Conservation (phyloP, 2,888 invertebrate species). For the Dione vanillae region DNA sequence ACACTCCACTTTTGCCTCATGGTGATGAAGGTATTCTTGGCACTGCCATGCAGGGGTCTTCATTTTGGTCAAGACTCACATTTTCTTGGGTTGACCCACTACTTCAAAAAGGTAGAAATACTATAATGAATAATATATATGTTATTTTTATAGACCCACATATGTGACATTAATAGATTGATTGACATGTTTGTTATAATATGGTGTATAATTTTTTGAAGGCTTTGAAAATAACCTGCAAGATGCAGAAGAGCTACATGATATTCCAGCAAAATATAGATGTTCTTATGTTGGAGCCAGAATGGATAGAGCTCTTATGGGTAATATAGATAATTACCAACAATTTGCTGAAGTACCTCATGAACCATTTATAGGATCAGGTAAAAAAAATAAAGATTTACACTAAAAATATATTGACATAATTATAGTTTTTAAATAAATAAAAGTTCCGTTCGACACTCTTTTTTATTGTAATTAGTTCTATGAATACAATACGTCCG, state of each 20-base stretch:
- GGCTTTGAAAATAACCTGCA: conserved; percentile 88
- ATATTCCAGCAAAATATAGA: conserved; percentile 88
- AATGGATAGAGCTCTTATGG: conserved; percentile 84
- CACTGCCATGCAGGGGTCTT: conserved; percentile 91
- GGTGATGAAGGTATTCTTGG: conserved; percentile 90
- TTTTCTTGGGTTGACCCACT: conserved; percentile 95
- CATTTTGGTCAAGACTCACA: conserved; percentile 88
- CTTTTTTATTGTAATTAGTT: too few relatives aligned
- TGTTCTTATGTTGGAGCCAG: conserved; percentile 85
- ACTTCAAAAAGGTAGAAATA: conserved; percentile 87
- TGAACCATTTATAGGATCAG: conserved; percentile 77
- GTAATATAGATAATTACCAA: conserved; percentile 79
- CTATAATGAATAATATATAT: not conserved
- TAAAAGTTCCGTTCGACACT: too few relatives aligned
- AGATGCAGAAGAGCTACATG: conserved; percentile 92
- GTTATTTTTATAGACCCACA: not conserved
- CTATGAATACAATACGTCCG: too few relatives aligned
- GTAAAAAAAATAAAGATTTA: conserved; percentile 52
- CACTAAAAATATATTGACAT: too few relatives aligned
- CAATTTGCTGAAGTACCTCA: conserved; percentile 75
- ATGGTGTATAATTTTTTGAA: conserved; percentile 48
- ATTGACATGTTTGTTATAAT: not conserved
- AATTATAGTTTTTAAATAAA: too few relatives aligned
- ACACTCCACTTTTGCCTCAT: conserved; percentile 86
- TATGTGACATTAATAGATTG: not conserved